Base-by-base conservation (phyloP, 2,113 vertebrate species). In the Lagopus leucura region DNA sequence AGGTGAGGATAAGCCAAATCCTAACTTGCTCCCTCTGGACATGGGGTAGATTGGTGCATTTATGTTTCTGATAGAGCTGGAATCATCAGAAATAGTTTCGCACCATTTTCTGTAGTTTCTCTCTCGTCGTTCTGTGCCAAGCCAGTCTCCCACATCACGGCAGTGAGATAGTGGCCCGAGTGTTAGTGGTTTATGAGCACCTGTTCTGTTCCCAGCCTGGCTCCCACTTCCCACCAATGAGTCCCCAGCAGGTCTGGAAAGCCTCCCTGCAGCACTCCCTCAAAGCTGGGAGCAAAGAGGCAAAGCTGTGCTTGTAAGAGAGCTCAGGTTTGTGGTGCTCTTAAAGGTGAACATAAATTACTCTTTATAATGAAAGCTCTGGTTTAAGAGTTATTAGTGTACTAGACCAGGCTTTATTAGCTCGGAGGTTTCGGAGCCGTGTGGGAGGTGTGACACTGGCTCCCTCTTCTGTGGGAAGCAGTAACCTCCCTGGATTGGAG, bases 401-500 rank as follows among this genome's bases (percentile, higher is more conserved):
- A 32, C 91, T 88, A 87, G 91, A 55, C 76, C 5, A 32, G 47
- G 81, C 83, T 95, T 95, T 95, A 94, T 86, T 61, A 82, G 86
- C 92, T 47, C 6, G 0, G 86, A 52, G 76, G 71, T 3, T 47
- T 47, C 1, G 0, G 50, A 78, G 87, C 74, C 34, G 1, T 24
- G 84, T 45, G 91, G 88, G 95, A 89, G 89, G 91, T 92, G 94
- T 94, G 95, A 87, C 94, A 48, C 91, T 95, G 92, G 96, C 97
- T 97, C 96, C 97, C 93, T 95, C 96, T 97, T 96, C 97, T 89
- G 97, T 95, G 94, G 63, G 95, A 97, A 95, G 64, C 43, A 30
- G 58, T 22, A 47, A 95, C 70, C 89, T 79, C 20, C 21, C 79
- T 15, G 71, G 5, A 2, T 6, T 27, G 42, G 57, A 80, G 73